Evolutionary conservation across 2,113 vertebrate species (phyloP).

Genomic region (Neolamprologus longior): DNA sequence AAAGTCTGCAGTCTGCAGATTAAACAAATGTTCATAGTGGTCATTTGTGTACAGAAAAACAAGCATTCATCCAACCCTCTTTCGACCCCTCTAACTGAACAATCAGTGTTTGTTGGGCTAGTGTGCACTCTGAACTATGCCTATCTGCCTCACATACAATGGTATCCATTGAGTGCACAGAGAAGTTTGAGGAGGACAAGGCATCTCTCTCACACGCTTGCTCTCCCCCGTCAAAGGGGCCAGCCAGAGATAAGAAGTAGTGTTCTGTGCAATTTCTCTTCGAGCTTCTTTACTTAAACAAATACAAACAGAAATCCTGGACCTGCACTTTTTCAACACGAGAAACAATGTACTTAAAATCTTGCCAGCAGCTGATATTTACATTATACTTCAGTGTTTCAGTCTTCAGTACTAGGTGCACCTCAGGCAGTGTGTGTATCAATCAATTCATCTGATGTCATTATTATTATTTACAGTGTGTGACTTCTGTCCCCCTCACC

Average conservation of each 20-base stretch:
- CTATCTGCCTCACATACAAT: slow-evolving; percentile 61
- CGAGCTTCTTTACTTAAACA: neutral
- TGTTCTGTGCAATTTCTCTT: slow-evolving; percentile 17
- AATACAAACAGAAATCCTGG: neutral
- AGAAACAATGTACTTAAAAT: neutral
- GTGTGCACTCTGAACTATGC: slow-evolving; percentile 56
- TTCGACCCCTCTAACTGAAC: slow-evolving; percentile 39
- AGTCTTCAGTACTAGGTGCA: neutral
- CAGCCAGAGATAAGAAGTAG: slow-evolving; percentile 48
- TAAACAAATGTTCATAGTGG: slow-evolving; percentile 63
- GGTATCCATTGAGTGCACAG: slow-evolving; percentile 59
- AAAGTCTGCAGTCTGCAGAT: slow-evolving; percentile 43
- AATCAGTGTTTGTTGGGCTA: slow-evolving; percentile 64
- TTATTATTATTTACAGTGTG: neutral
- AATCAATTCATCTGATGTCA: neutral
- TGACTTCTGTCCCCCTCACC: neutral
- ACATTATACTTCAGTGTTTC: neutral
- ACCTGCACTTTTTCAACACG: neutral
- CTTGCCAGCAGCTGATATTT: neutral
- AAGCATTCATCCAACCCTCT: slow-evolving; percentile 50
- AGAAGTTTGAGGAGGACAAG: slow-evolving; percentile 50
- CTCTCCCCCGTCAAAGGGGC: slow-evolving; percentile 25
- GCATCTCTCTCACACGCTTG: slow-evolving; percentile 22
- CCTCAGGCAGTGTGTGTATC: neutral
- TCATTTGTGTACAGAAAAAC: slow-evolving; percentile 55